Conservation (phyloP, 2,113 vertebrate genomes). For the Aldabrachelys gigantea region DNA sequence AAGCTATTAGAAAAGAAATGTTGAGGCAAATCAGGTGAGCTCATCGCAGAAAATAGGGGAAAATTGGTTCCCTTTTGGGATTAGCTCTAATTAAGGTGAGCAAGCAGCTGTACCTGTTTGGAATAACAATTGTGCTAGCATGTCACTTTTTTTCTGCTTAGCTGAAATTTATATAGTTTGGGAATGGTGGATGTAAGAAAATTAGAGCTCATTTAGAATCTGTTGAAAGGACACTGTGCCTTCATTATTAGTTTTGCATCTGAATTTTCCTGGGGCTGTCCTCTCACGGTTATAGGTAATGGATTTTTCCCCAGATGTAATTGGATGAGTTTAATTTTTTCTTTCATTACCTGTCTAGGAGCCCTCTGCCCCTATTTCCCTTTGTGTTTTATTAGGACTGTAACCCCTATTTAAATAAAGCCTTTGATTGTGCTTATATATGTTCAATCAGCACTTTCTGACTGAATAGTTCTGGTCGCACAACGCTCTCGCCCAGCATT, state of each 20-base stretch:
- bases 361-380: slow-evolving; percentile 86
- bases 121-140: slow-evolving; percentile 89
- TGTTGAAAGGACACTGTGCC: slow-evolving; percentile 87
- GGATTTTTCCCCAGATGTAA: slow-evolving; percentile 89
- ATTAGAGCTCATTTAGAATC: slow-evolving; percentile 91
- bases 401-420: slow-evolving; percentile 91
- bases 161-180: slow-evolving; percentile 91
- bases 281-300: slow-evolving; percentile 87
- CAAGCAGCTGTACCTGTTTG: slow-evolving; percentile 87
- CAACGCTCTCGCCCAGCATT: slow-evolving; percentile 75
- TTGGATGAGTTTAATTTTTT: slow-evolving; percentile 92
- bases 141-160: slow-evolving; percentile 90
- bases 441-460: slow-evolving; percentile 88
- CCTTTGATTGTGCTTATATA: slow-evolving; percentile 86
- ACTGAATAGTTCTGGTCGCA: slow-evolving; percentile 82
- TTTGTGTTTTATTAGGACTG: slow-evolving; percentile 90
- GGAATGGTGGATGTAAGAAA: slow-evolving; percentile 87
- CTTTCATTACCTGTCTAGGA: slow-evolving; percentile 89
- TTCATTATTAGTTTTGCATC: slow-evolving; percentile 92
- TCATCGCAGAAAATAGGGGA: slow-evolving; percentile 83
- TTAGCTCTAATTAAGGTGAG: slow-evolving; percentile 90
- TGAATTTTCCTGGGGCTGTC: slow-evolving; percentile 90
- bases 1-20: slow-evolving; percentile 86
- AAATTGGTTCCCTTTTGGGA: slow-evolving; percentile 86
- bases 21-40: slow-evolving; percentile 85